These are phyloP conservation scores for Nymphalis c-album DNA, from an alignment of 2,888 invertebrate genomes.

Conservation along the genomic window DNA sequence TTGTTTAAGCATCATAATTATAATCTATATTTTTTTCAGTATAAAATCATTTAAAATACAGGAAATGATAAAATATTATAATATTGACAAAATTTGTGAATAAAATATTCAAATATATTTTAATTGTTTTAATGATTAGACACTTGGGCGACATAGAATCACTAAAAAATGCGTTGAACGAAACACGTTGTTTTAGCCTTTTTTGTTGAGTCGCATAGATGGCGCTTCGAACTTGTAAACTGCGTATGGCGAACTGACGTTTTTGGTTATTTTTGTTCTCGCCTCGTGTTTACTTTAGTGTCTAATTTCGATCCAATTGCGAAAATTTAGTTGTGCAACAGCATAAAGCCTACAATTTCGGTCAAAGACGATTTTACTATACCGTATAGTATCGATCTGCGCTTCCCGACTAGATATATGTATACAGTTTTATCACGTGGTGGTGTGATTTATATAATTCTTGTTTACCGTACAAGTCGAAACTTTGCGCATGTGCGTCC, in stretches of 20 bases:
- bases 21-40: too few relatives aligned
- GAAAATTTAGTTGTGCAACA: conserved; percentile 76
- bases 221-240: conserved; percentile 78
- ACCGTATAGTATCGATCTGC: conserved; percentile 72
- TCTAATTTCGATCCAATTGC: conserved; percentile 78
- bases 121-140: too few relatives aligned
- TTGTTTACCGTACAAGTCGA: conserved; percentile 81
- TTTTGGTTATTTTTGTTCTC: conserved; percentile 82
- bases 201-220: conserved; percentile 71
- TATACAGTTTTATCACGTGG: conserved; percentile 82
- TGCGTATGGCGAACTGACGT: conserved; percentile 80
- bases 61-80: background rate
- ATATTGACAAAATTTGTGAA: background rate
- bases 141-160: background rate
- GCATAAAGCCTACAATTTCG: conserved; percentile 64
- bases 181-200: conserved; percentile 55
- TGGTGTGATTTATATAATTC: conserved; percentile 82
- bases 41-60: too few relatives aligned
- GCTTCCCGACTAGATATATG: conserved; percentile 75
- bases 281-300: conserved; percentile 82
- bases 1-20: too few relatives aligned
- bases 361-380: conserved; percentile 51
- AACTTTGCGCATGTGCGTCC: conserved; percentile 82
- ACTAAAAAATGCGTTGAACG: conserved; percentile 49
- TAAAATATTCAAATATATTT: background rate